Conservation (phyloP, 2,888 invertebrate species). For the Eledona agricola region DNA sequence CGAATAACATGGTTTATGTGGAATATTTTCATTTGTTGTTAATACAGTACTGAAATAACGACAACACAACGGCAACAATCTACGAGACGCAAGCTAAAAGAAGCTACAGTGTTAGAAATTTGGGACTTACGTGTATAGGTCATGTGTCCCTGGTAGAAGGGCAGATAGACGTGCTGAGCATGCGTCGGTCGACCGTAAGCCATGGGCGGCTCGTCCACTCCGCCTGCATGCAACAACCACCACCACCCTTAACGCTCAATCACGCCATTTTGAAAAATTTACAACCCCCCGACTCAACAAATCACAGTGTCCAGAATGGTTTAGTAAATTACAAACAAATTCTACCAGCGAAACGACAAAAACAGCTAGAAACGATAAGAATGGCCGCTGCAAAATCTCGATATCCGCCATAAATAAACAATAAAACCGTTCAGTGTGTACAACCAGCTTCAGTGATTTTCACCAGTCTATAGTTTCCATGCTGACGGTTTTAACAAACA, state of each 20-base stretch:
- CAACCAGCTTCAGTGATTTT: too few species aligned
- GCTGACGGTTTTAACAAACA: too few species aligned
- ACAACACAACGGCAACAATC: conserved; percentile 5
- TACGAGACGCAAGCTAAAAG: conserved; percentile 29
- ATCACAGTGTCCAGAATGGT: too few species aligned
- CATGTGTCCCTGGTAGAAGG: conserved; percentile 85
- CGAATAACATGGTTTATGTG: too few species aligned
- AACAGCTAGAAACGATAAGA: not conserved
- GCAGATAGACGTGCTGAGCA: conserved; percentile 83
- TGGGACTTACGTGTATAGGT: conserved; percentile 79
- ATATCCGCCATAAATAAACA: not conserved
- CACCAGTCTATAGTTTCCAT: too few species aligned
- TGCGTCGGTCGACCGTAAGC: conserved; percentile 75
- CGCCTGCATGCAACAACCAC: conserved; percentile 60
- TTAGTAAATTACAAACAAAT: too few species aligned
- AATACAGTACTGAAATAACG: not conserved
- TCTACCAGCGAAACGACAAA: not conserved
- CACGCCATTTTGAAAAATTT: conserved; percentile 36
- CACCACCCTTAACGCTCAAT: conserved; percentile 54
- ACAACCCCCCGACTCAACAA: conserved; percentile 26
- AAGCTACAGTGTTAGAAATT: conserved; percentile 34
- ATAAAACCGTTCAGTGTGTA: too few species aligned
- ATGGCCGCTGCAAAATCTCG: not conserved
- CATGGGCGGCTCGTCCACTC: conserved; percentile 62
- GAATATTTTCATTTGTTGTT: too few species aligned